These are phyloP conservation scores for Donacobius atricapilla DNA, from an alignment of 2,113 vertebrate genomes.

Conservation along the genomic window DNA sequence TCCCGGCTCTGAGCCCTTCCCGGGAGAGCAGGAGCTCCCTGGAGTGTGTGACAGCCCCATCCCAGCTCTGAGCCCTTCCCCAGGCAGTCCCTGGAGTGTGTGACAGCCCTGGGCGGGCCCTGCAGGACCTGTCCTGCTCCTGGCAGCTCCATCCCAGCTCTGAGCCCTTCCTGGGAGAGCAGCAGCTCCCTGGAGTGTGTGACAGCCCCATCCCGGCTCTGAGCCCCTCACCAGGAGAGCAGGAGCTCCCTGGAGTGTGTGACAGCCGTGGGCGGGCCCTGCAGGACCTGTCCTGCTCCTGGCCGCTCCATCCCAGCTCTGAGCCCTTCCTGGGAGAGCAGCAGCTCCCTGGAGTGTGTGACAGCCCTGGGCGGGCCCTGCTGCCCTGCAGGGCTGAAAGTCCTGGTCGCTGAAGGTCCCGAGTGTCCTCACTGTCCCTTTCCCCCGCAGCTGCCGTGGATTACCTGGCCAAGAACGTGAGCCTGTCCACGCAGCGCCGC, in stretches of 20 bases:
- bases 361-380: neutral
- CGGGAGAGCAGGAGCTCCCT: neutral
- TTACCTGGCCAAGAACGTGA: constrained; percentile 98
- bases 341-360: neutral
- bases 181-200: neutral
- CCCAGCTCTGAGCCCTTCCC: too few relatives aligned
- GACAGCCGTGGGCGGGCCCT: too few relatives aligned
- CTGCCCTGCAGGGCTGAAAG: neutral
- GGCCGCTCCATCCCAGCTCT: too few relatives aligned
- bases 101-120: too few relatives aligned
- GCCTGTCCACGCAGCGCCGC: constrained; percentile 94
- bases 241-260: too few relatives aligned
- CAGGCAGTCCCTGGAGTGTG: neutral
- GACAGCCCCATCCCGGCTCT: neutral
- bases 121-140: too few relatives aligned
- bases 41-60: neutral
- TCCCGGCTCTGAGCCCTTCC: rapidly evolving
- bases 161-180: rapidly evolving
- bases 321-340: neutral
- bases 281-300: too few relatives aligned
- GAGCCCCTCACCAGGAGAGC: neutral
- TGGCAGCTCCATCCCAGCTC: too few relatives aligned
- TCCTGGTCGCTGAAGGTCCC: neutral
- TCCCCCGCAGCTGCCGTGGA: constrained; percentile 87
- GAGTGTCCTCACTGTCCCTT: neutral